Conservation (phyloP, 2,888 invertebrate genomes). For the Rotaria sp. region DNA sequence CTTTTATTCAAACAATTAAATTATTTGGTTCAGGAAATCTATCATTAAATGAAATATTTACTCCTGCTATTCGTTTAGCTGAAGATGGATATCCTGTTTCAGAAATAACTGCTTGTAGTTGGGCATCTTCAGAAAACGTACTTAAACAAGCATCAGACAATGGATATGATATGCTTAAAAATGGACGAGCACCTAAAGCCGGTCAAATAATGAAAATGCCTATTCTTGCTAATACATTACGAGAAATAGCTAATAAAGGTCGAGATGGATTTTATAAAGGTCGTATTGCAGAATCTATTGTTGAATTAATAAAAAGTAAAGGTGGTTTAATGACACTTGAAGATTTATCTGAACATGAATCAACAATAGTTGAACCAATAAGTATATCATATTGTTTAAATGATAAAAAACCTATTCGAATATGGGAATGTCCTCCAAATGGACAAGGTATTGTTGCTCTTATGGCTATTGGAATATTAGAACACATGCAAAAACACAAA, state of each 20-base stretch:
- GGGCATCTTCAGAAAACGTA: neutral
- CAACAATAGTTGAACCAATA: conserved; percentile 48
- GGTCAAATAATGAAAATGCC: conserved; percentile 52
- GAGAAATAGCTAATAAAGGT: conserved; percentile 47
- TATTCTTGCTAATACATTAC: conserved; percentile 46
- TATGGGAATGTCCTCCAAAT: conserved; percentile 56
- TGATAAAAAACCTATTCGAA: conserved; percentile 47
- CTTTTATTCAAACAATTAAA: conserved; percentile 49
- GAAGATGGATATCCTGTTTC: conserved; percentile 49
- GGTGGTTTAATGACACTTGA: conserved; percentile 50
- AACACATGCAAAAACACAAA: conserved; percentile 44
- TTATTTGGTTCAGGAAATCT: conserved; percentile 52
- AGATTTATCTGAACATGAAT: conserved; percentile 48
- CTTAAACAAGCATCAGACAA: conserved; percentile 45
- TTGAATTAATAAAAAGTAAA: conserved; percentile 46
- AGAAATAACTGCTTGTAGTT: neutral
- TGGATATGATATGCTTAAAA: conserved; percentile 50
- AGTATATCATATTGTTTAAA: conserved; percentile 38
- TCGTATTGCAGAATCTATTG: conserved; percentile 48
- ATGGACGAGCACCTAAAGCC: conserved; percentile 50
- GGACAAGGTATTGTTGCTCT: conserved; percentile 55
- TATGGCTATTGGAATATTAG: conserved; percentile 53
- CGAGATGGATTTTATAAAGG: conserved; percentile 51
- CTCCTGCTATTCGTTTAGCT: conserved; percentile 50
- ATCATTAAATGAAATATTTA: conserved; percentile 45